Base-by-base conservation (phyloP, 2,888 invertebrate species). In the Actias luna region DNA sequence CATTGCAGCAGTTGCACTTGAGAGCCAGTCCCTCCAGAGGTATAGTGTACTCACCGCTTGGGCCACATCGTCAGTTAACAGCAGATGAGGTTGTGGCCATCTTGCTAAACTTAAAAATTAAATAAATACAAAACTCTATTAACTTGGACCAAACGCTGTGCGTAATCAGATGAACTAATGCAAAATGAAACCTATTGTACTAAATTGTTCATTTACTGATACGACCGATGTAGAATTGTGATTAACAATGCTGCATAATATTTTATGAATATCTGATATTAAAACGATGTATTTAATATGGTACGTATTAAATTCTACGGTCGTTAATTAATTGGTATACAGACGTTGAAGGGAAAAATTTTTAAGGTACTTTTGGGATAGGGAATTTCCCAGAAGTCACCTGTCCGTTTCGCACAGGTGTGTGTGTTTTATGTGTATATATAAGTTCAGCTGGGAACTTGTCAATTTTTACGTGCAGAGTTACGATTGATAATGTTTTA, bases 131-230 rank as follows among this genome's bases (percentile, higher is more conserved):
- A 18, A 42, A 16, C 42, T 52, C 52, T 7, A 4, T 3, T 27
- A 27, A 52, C 52, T 52, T 52, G 52, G 12, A 52, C 52, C 52
- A 25, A 25, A 52, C 4, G 2, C 8, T 7, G 27, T 52, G 12
- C 14, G 22, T 52, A 52, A 52, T 52, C 52, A 27, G 52, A 52
- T 52, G 52, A 25, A 16, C 27, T 12, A n/a, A 27, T 52, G 52
- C 52, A 52, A 52, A 52, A 27, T 14, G 52, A 10, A 52, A 52
- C 25, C 52, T 12, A 52, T 52, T 52, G 12, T 18, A 22, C 22
- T 25, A 52, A 27, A 52, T 27, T 52, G 52, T 52, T 27, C 22
- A 52, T 52, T 52, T 52, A 52, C 52, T 42, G 27, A 52, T 52
- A 25, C 27, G 12, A 22, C n/a, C 42, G 52, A 52, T 27, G 52